Base-by-base conservation (phyloP, 1,140 invertebrate genomes). In the Papilio xuthus region DNA sequence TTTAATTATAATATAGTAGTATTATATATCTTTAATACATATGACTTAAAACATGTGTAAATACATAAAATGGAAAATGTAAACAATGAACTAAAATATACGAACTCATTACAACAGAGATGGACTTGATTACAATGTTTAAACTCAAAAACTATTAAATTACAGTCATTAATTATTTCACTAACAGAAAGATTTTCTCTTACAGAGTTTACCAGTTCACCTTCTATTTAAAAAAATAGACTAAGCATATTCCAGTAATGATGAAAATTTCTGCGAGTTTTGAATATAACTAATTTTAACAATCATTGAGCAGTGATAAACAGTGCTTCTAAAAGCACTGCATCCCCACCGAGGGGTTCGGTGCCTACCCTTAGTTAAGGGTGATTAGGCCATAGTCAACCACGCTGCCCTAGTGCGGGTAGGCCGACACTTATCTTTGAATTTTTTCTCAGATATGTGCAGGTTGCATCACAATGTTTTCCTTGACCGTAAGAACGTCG, bases 1-100 rank as follows among this genome's bases (percentile, higher is more conserved):
- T 28, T 76, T 76, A 56, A 13, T 60, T 23, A 60, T 56, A 56
- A 28, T 75, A 8, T 47, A 47, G 42, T 41, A 32, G 44, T 26
- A 50, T 75, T 75, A 75, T 9, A 28, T 75, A 50, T 76, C 37
- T n/a, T 20, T 60, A 60, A 50, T 78, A 23, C 26, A 44, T 67
- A 12, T 44, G 28, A 15, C n/a, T 44, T 15, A 53, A 82, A 28
- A 15, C 79, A 75, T 70, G 26, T 53, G 18, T n/a, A 53, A 53
- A 47, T 47, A 47, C 15, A 10, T 47, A 47, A 47, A 47, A n/a
- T n/a, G n/a, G 44, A 6, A 47, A 53, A 4, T 53, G n/a, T 26
- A 60, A 47, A 47, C 15, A 47, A n/a, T 13, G 18, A 18, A 50
- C 47, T 50, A 50, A 12, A 15, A 60, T 26, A 9, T 26, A 60